Conservation (phyloP, 2,888 invertebrate genomes). For the Torymus texanus region DNA sequence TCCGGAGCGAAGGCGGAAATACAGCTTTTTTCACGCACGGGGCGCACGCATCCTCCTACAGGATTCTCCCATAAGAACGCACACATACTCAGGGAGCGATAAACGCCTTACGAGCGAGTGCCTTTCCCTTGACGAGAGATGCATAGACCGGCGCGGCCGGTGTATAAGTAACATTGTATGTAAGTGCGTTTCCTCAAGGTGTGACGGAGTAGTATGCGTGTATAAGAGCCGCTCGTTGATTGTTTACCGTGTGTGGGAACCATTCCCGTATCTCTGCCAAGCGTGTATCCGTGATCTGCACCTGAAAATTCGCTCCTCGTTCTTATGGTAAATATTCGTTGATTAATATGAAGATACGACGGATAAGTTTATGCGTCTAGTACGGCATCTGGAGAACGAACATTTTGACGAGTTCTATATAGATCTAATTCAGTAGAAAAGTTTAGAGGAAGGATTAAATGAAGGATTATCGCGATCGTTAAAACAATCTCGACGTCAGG, state of each 20-base stretch:
- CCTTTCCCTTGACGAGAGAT: conserved; percentile 12
- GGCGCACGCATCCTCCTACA: conserved; percentile 41
- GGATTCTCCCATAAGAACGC: conserved; percentile 52
- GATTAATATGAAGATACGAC: no score
- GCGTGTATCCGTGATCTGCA: conserved; percentile 45
- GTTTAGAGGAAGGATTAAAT: no score
- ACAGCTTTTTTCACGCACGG: conserved; percentile 52
- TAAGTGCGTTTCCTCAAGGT: conserved; percentile 18
- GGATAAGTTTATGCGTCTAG: no score
- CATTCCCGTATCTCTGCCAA: conserved; percentile 42
- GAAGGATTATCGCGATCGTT: no score
- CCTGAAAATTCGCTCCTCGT: conserved; percentile 44
- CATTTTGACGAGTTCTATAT: no score
- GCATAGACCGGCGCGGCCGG: background rate
- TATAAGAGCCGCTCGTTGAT: conserved; percentile 24
- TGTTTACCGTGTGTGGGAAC: conserved; percentile 49
- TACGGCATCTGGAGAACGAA: no score
- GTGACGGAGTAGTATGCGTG: conserved; percentile 2
- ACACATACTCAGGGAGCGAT: conserved; percentile 10
- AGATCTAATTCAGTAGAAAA: no score
- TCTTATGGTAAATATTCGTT: no score
- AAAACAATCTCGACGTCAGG: no score
- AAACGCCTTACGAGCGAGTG: conserved; percentile 21
- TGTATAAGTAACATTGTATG: background rate
- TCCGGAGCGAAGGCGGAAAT: conserved; percentile 55